Conservation (phyloP, 2,888 invertebrate genomes). For the Tineola bisselliella region DNA sequence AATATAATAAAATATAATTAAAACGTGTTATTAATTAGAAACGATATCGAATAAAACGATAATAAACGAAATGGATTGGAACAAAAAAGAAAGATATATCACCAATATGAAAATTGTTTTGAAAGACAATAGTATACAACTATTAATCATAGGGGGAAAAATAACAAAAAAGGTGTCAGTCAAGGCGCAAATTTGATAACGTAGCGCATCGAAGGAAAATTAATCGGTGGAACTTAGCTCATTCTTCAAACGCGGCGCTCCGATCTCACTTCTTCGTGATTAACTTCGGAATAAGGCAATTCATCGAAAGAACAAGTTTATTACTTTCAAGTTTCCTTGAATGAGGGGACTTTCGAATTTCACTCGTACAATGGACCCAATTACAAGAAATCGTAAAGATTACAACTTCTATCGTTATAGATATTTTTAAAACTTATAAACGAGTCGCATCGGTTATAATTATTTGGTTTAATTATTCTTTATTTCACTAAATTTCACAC, state of each 20-base stretch:
- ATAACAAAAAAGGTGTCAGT: constrained; percentile 15
- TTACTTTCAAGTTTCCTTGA: constrained; percentile 45
- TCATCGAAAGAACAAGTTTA: constrained; percentile 53
- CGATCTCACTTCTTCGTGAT: constrained; percentile 33
- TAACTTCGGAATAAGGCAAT: constrained; percentile 51
- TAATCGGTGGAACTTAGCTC: constrained; percentile 31
- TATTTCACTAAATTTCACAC: background rate
- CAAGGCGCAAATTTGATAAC: constrained; percentile 18
- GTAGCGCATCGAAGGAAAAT: constrained; percentile 28
- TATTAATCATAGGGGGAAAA: constrained; percentile 15
- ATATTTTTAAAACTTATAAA: background rate
- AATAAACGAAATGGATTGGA: background rate
- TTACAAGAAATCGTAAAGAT: constrained; percentile 39
- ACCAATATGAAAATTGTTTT: background rate
- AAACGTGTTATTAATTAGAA: too few relatives aligned
- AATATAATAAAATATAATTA: background rate
- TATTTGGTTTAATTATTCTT: too few relatives aligned
- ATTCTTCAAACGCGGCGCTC: constrained; percentile 28
- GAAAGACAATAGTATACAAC: background rate
- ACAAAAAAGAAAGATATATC: background rate
- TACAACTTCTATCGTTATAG: background rate
- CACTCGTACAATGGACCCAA: constrained; percentile 44
- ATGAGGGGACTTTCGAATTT: constrained; percentile 37
- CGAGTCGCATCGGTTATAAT: background rate
- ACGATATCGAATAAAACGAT: background rate